A percentile compares a stretch with the other conserved stretches of the same genome.
These are phyloP conservation scores for Trissoscelio sp. DNA, from an alignment of 2,888 invertebrate species.

Conservation along the genomic window DNA sequence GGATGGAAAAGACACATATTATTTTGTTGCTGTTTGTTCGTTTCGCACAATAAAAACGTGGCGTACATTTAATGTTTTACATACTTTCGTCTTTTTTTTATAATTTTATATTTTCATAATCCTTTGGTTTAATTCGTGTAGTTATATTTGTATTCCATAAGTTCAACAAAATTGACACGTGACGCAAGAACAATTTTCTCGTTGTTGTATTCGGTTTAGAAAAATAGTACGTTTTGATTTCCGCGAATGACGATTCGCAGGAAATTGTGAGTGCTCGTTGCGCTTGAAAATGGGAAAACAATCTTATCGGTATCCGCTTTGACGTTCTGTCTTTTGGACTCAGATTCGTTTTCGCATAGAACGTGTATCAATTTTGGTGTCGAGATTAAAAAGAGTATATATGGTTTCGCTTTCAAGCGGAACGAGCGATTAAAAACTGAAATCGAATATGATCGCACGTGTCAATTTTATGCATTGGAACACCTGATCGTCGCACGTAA, in stretches of 20 bases:
- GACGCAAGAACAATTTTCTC: not conserved
- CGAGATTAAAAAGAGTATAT: not conserved
- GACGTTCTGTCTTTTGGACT: not conserved
- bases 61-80: slow-evolving; percentile 62
- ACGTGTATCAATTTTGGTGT: not conserved
- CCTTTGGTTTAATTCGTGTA: slow-evolving; percentile 58
- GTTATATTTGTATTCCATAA: slow-evolving; percentile 20
- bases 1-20: slow-evolving; percentile 69
- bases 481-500: slow-evolving; percentile 40
- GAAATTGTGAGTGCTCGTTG: not conserved
- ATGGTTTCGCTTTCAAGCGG: no score
- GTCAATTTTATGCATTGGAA: slow-evolving; percentile 48
- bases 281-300: slow-evolving; percentile 13
- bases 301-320: slow-evolving; percentile 21
- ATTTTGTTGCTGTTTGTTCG: slow-evolving; percentile 46
- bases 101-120: slow-evolving; percentile 27
- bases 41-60: slow-evolving; percentile 51
- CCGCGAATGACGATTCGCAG: not conserved
- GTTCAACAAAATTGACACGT: slow-evolving; percentile 40
- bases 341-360: not conserved
- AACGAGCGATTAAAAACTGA: no score
- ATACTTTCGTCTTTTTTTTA: slow-evolving; percentile 63
- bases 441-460: slow-evolving; percentile 16
- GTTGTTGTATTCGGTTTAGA: not conserved
- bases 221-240: slow-evolving; percentile 16